phyloP scores from a whole-genome alignment of 2,797 vertebrate genomes.

The Caiman crocodilus region DNA sequence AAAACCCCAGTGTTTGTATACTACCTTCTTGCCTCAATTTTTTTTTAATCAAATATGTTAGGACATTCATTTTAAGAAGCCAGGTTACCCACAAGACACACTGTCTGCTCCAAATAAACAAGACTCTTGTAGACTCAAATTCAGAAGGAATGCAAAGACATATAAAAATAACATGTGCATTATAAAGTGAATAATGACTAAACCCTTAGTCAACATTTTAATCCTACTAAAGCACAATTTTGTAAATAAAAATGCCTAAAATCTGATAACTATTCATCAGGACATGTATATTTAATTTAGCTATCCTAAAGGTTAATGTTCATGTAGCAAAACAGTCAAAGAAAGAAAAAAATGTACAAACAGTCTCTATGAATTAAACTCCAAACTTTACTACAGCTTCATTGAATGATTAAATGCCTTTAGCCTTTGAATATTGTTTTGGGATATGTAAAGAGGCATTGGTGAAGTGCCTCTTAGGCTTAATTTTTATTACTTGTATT shows the following conservation, averaged over 20 bases:
- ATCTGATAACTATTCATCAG: constrained; percentile 82
- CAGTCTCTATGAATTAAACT: constrained; percentile 71
- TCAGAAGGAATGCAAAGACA: constrained; percentile 50
- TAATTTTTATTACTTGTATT: constrained; percentile 76
- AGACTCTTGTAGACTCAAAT: constrained; percentile 56
- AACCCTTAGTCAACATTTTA: constrained; percentile 72
- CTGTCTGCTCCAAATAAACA: constrained; percentile 43
- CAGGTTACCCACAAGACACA: background rate
- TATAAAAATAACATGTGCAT: constrained; percentile 54
- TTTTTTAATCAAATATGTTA: background rate
- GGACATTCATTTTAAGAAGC: background rate
- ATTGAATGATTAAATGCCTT: constrained; percentile 75
- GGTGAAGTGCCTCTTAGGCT: constrained; percentile 70
- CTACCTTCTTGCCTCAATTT: background rate
- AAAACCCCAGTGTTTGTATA: background rate
- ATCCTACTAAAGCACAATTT: constrained; percentile 71
- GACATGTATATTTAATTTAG: constrained; percentile 83
- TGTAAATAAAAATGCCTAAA: constrained; percentile 77
- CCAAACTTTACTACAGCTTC: constrained; percentile 66
- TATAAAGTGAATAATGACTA: constrained; percentile 72
- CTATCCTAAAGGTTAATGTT: constrained; percentile 83
- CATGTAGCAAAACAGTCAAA: constrained; percentile 78
- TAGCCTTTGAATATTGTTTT: constrained; percentile 73
- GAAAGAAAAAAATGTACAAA: constrained; percentile 76
- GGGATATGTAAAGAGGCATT: constrained; percentile 70